These are phyloP conservation scores for Epinotia ramella DNA, from an alignment of 2,888 invertebrate genomes.

Conservation along the genomic window DNA sequence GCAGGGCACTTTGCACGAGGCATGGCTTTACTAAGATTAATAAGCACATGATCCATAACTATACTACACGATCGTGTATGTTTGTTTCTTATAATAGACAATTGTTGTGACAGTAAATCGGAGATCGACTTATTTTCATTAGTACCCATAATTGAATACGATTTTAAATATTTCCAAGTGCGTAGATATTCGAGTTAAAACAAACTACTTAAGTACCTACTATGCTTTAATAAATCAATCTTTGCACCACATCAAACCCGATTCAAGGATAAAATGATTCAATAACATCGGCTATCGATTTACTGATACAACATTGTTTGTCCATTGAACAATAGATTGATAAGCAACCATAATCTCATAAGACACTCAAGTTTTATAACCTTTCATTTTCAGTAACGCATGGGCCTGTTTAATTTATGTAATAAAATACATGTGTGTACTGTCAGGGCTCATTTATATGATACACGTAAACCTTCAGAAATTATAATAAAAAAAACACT, in stretches of 20 bases:
- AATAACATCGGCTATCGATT: slow-evolving; percentile 59
- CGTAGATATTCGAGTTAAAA: not conserved
- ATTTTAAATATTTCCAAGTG: not conserved
- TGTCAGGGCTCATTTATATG: slow-evolving; percentile 5
- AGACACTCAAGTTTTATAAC: slow-evolving; percentile 51
- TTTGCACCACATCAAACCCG: slow-evolving; percentile 41
- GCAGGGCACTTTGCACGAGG: slow-evolving; percentile 76
- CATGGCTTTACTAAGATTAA: slow-evolving; percentile 76
- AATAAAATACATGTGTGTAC: not conserved
- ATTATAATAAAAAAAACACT: slow-evolving; percentile 6
- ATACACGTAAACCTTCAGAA: slow-evolving; percentile 10
- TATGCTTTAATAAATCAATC: no score
- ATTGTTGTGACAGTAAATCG: slow-evolving; percentile 34
- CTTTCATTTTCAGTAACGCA: slow-evolving; percentile 37
- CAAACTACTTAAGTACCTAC: no score
- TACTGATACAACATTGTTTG: slow-evolving; percentile 67
- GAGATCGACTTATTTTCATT: not conserved
- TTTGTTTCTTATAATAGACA: slow-evolving; percentile 49
- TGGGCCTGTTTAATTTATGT: not conserved
- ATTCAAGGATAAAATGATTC: slow-evolving; percentile 50
- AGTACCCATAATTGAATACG: not conserved
- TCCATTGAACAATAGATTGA: slow-evolving; percentile 62
- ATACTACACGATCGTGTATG: slow-evolving; percentile 76
- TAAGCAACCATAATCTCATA: slow-evolving; percentile 57
- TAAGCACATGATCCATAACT: slow-evolving; percentile 69